Conservation (phyloP, 2,113 vertebrate genomes). For the Ifrita kowaldi region DNA sequence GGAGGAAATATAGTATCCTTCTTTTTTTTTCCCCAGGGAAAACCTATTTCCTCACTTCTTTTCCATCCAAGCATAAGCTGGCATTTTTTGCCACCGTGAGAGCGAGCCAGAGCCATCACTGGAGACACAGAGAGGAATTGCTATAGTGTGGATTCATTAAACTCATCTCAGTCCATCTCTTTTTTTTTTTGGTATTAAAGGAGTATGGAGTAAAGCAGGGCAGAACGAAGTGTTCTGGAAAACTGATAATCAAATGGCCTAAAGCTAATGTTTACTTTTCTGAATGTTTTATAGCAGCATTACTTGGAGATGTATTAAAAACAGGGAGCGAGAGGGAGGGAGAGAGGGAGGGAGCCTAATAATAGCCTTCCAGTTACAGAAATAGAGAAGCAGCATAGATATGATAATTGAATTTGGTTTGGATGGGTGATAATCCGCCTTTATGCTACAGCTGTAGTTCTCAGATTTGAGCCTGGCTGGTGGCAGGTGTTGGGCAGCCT, state of each 20-base stretch:
- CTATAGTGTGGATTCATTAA: slow-evolving; percentile 27
- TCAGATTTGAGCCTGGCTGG: slow-evolving; percentile 66
- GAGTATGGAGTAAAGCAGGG: slow-evolving; percentile 65
- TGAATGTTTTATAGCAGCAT: slow-evolving; percentile 75
- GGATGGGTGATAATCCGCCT: slow-evolving; percentile 75
- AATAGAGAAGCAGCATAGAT: slow-evolving; percentile 75
- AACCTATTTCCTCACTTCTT: background rate
- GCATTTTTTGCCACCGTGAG: background rate
- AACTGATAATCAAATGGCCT: slow-evolving; percentile 77
- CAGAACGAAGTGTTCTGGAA: slow-evolving; percentile 75
- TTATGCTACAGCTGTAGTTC: slow-evolving; percentile 80
- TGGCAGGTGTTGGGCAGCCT: slow-evolving; percentile 59
- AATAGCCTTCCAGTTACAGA: slow-evolving; percentile 76
- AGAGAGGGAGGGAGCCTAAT: slow-evolving; percentile 72
- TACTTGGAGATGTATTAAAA: slow-evolving; percentile 73
- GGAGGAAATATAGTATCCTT: background rate
- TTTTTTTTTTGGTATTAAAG: slow-evolving; percentile 55
- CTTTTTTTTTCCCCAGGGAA: background rate
- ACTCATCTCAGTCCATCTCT: slow-evolving; percentile 37
- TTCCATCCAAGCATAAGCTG: background rate
- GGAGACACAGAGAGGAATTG: background rate
- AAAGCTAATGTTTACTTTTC: slow-evolving; percentile 78
- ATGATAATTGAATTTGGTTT: slow-evolving; percentile 80
- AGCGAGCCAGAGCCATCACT: background rate
- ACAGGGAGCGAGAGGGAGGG: slow-evolving; percentile 44